Percentiles rank a stretch among this genome's conserved stretches.
Conservation (phyloP, 2,113 vertebrate species). For the Eclectus roratus region DNA sequence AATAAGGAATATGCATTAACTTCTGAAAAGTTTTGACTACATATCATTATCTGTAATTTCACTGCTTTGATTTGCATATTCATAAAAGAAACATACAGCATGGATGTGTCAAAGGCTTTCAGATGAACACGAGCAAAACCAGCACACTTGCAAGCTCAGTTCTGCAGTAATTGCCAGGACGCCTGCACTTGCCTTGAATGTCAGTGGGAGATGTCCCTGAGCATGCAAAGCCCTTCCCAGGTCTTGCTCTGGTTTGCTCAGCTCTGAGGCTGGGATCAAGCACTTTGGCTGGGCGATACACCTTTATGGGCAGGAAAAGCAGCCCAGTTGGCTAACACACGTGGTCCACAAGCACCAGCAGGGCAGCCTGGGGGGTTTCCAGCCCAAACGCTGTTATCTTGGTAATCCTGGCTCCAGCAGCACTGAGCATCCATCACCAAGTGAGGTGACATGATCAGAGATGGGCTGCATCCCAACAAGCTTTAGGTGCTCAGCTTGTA, state of each 20-base stretch:
- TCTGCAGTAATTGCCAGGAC: slow-evolving; percentile 15
- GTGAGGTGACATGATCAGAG: fast-evolving
- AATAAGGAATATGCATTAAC: slow-evolving; percentile 64
- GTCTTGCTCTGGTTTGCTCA: not conserved
- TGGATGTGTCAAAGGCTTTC: slow-evolving; percentile 58
- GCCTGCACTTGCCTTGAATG: not conserved
- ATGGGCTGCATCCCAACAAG: fast-evolving
- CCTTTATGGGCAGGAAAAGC: not conserved
- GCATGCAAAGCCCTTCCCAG: not conserved
- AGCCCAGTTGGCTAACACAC: fast-evolving
- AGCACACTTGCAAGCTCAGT: slow-evolving; percentile 20
- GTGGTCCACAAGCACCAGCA: fast-evolving
- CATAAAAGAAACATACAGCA: slow-evolving; percentile 62
- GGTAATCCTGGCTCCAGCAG: not conserved
- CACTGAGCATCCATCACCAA: not conserved
- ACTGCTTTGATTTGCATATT: slow-evolving; percentile 65
- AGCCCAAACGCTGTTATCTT: fast-evolving
- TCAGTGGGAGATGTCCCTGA: not conserved
- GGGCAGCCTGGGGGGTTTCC: not conserved
- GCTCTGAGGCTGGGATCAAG: not conserved
- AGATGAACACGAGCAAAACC: slow-evolving; percentile 22
- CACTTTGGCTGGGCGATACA: fast-evolving
- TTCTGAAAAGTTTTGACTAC: slow-evolving; percentile 69
- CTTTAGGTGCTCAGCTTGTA: not conserved
- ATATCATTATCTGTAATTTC: slow-evolving; percentile 65